Percentiles rank a stretch among this genome's conserved stretches.
Evolutionary conservation across 2,113 vertebrate species (phyloP).

Genomic region (Dermatemys mawii): DNA sequence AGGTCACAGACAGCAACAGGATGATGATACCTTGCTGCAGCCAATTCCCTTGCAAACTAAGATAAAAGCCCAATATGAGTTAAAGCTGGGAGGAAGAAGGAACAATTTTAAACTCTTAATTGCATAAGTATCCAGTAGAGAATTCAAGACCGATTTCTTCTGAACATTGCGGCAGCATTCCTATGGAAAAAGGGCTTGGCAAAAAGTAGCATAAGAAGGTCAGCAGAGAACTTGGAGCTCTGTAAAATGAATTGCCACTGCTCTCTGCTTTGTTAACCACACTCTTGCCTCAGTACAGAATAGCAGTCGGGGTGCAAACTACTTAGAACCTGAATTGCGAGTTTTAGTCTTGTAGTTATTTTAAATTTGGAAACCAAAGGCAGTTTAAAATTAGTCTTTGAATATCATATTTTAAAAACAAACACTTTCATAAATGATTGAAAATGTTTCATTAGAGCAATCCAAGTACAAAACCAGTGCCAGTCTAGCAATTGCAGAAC

Average conservation of each 20-base stretch:
- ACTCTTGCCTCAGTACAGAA: background rate
- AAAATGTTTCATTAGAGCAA: background rate
- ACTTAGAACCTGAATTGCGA: background rate
- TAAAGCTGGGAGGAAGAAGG: background rate
- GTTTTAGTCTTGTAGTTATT: background rate
- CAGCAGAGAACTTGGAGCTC: background rate
- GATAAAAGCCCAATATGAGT: background rate
- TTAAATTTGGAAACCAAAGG: background rate
- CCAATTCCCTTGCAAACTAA: constrained; percentile 23
- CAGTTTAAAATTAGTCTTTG: background rate
- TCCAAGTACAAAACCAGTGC: background rate
- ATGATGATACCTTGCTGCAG: constrained; percentile 10
- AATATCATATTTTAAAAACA: background rate
- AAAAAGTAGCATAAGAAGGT: background rate
- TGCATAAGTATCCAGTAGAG: background rate
- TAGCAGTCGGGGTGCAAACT: background rate
- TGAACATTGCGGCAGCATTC: background rate
- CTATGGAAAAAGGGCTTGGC: background rate
- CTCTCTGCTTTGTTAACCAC: background rate
- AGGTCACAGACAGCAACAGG: constrained; percentile 45
- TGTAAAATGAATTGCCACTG: background rate
- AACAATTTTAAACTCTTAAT: background rate
- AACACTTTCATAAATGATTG: background rate
- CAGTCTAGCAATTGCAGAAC: background rate
- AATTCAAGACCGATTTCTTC: background rate